phyloP scores from a whole-genome alignment of 2,113 vertebrate species.

The Pelodiscus sinensis region DNA sequence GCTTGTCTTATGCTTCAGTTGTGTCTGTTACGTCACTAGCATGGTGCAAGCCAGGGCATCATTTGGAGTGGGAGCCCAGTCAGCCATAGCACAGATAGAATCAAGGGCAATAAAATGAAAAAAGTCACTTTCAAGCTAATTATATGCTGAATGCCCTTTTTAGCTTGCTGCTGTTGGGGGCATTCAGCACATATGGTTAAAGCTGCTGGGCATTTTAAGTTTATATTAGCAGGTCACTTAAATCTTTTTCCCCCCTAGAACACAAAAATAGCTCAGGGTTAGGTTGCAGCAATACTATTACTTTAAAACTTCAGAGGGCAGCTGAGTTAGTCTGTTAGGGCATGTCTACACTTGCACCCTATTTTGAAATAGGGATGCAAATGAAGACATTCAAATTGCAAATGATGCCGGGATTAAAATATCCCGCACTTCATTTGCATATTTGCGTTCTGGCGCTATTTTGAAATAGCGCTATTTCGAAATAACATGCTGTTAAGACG shows the following conservation, averaged over 20 bases:
- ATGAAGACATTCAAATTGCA: no score
- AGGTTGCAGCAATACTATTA: not conserved
- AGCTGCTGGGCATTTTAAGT: constrained; percentile 67
- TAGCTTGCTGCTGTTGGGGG: constrained; percentile 65
- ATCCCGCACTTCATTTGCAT: no score
- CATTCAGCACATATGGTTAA: constrained; percentile 66
- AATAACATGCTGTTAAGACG: no score
- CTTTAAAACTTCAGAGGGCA: no score
- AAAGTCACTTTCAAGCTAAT: constrained; percentile 70
- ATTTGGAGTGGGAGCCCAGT: constrained; percentile 57
- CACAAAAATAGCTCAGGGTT: not conserved
- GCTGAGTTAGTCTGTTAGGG: no score
- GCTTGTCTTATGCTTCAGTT: constrained; percentile 14
- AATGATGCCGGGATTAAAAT: no score
- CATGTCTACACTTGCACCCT: no score
- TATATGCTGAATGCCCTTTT: constrained; percentile 64
- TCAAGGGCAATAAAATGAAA: constrained; percentile 59
- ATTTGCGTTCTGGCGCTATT: no score
- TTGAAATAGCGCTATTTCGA: no score
- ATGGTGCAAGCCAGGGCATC: constrained; percentile 16
- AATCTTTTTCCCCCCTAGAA: not conserved
- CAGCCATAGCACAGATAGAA: constrained; percentile 44
- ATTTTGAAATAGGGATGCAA: no score
- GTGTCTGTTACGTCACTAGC: constrained; percentile 28
- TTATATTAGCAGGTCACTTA: constrained; percentile 60